These are phyloP conservation scores for Diadophis punctatus DNA, from an alignment of 2,113 vertebrate genomes.

Conservation along the genomic window DNA sequence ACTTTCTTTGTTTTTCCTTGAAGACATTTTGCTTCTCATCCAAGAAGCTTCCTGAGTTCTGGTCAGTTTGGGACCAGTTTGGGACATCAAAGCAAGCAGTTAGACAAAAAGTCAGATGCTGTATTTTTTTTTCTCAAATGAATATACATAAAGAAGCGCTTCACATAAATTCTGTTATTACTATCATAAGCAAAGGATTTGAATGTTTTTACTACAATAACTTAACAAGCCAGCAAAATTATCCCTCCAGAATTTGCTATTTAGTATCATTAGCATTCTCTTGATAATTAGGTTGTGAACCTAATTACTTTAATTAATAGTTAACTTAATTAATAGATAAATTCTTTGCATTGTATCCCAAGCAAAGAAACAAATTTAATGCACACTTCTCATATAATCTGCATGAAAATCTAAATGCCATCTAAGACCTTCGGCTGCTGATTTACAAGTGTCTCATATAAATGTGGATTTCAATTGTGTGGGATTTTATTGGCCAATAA, in stretches of 20 bases:
- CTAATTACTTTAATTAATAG: conserved; percentile 11
- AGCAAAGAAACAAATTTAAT: background rate
- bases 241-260: conserved; percentile 6
- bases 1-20: background rate
- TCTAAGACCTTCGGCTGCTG: background rate
- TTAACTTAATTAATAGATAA: conserved; percentile 20
- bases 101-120: background rate
- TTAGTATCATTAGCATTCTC: background rate
- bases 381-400: background rate
- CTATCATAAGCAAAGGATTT: background rate
- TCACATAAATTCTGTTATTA: background rate
- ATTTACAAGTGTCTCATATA: background rate
- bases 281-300: background rate
- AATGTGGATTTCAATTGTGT: background rate
- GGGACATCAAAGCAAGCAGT: background rate
- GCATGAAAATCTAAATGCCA: background rate
- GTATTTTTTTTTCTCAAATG: background rate
- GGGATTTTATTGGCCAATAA: background rate
- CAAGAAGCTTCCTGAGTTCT: background rate
- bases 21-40: background rate
- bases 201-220: background rate
- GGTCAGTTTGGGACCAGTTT: background rate
- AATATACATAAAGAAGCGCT: background rate
- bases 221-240: background rate
- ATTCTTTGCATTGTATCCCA: background rate